Percentiles rank a stretch among this genome's conserved stretches.
These are phyloP conservation scores for Microplitis deprimator DNA, from an alignment of 2,888 invertebrate genomes.

Conservation along the genomic window DNA sequence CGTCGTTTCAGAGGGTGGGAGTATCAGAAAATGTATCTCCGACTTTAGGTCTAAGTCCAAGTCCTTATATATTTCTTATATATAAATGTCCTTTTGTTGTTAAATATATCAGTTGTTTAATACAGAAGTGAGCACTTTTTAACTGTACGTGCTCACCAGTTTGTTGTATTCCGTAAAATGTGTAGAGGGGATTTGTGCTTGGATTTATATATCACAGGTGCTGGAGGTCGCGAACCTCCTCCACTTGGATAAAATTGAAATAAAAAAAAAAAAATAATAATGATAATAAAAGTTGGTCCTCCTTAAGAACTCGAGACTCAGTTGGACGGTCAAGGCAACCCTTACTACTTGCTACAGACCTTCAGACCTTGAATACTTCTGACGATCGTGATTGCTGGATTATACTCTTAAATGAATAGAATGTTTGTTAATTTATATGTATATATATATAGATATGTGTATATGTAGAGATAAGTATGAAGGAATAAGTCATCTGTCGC, in stretches of 20 bases:
- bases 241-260: background rate
- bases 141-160: background rate
- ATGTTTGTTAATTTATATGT: background rate
- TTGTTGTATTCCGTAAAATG: conserved; percentile 58
- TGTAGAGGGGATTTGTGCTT: conserved; percentile 62
- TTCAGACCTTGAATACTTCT: conserved; percentile 11
- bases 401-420: background rate
- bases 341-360: conserved; percentile 48
- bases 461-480: background rate
- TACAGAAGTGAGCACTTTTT: background rate
- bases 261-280: background rate
- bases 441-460: background rate
- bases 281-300: conserved; percentile 42
- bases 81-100: background rate
- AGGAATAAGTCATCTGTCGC: background rate
- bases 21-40: background rate
- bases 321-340: conserved; percentile 62
- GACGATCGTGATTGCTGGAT: background rate
- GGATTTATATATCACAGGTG: conserved; percentile 63
- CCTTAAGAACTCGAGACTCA: conserved; percentile 28
- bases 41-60: background rate
- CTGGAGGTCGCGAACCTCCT: conserved; percentile 59
- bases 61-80: conserved; percentile 33
- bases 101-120: background rate
- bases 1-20: conserved; percentile 27